These are phyloP conservation scores for Drosophila pseudotakahashii DNA, from an alignment of 2,888 invertebrate genomes.

Conservation along the genomic window DNA sequence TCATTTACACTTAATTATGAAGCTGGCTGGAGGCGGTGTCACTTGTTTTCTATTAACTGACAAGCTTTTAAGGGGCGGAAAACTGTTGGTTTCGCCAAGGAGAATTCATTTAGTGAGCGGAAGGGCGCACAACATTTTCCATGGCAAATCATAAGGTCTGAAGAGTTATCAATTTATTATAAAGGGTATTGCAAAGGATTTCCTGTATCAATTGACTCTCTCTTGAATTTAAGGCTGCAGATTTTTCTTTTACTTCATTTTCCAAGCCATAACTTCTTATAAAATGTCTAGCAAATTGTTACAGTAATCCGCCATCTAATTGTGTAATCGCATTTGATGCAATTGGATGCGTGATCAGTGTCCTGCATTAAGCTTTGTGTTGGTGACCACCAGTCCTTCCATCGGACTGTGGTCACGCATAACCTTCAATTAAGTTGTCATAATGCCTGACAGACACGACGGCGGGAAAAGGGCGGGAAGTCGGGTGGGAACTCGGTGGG, in stretches of 20 bases:
- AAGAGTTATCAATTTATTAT: background rate
- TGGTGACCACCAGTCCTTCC: background rate
- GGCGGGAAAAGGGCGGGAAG: background rate
- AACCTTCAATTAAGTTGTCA: conserved; percentile 54
- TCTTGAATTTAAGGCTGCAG: background rate
- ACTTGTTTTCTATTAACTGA: conserved; percentile 62
- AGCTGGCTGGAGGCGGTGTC: conserved; percentile 27
- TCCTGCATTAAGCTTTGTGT: conserved; percentile 8
- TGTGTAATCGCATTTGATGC: conserved; percentile 41
- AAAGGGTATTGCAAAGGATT: background rate
- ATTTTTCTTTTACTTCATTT: background rate
- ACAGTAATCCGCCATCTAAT: conserved; percentile 20
- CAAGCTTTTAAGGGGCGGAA: conserved; percentile 47
- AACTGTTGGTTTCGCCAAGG: conserved; percentile 11
- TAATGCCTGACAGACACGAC: conserved; percentile 25
- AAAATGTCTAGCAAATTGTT: conserved; percentile 9
- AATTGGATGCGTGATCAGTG: conserved; percentile 33
- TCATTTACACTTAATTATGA: conserved; percentile 64
- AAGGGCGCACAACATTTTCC: background rate
- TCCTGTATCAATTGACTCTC: background rate
- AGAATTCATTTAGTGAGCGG: conserved; percentile 7
- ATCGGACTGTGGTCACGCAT: conserved; percentile 23
- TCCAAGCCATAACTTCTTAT: background rate
- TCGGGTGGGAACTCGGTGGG: background rate
- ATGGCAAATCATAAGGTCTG: background rate